Percentiles rank a stretch among this genome's conserved stretches.
phyloP scores from a whole-genome alignment of 2,113 vertebrate genomes.

The Syngnathus typhle region DNA sequence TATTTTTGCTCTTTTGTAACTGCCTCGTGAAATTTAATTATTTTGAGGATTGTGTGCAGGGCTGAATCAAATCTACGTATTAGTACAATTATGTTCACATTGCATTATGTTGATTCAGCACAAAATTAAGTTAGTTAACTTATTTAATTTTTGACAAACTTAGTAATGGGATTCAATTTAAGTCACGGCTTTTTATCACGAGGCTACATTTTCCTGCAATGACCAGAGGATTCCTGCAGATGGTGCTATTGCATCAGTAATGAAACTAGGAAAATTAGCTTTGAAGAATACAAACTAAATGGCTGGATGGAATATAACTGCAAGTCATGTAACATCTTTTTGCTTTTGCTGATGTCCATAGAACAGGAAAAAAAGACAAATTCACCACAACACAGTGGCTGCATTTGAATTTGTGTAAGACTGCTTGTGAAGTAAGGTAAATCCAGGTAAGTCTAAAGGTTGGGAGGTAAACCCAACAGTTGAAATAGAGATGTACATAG shows the following conservation, averaged over 20 bases:
- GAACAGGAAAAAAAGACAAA: neutral
- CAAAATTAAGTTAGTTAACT: neutral
- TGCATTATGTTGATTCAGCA: neutral
- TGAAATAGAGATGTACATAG: too few species aligned
- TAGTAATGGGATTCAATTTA: neutral
- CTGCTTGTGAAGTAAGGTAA: too few species aligned
- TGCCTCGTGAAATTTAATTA: neutral
- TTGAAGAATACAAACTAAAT: too few species aligned
- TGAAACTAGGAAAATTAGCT: neutral
- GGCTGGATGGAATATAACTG: too few species aligned
- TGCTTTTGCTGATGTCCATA: neutral
- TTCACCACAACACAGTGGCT: too few species aligned
- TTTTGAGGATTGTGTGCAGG: neutral
- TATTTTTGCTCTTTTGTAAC: neutral
- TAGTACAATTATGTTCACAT: neutral
- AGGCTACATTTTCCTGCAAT: conserved; percentile 12
- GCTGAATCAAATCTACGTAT: neutral
- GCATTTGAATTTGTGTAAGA: too few species aligned
- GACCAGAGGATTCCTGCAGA: conserved; percentile 14
- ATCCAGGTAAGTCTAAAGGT: too few species aligned
- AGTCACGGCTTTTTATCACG: neutral
- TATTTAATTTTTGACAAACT: too few species aligned
- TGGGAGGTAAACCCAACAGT: too few species aligned
- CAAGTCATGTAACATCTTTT: neutral
- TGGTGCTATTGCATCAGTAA: conserved; percentile 7